Evolutionary conservation across 2,113 vertebrate genomes (phyloP).

Genomic region (Tragelaphus imberbis): DNA sequence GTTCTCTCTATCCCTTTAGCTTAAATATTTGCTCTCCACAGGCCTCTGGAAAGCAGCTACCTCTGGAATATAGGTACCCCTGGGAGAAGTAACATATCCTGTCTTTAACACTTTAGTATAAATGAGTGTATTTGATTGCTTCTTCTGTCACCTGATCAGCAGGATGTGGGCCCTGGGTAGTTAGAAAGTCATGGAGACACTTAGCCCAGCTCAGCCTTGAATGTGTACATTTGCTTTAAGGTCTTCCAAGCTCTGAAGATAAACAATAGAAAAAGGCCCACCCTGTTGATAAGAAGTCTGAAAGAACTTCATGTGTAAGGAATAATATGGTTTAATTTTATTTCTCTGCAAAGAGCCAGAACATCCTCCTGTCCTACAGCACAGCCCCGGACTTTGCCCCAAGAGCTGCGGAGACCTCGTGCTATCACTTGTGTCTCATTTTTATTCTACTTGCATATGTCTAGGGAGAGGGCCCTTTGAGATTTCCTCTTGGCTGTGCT

Average conservation of each 20-base stretch:
- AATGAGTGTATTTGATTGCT: background rate
- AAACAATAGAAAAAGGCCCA: background rate
- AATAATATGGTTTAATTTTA: background rate
- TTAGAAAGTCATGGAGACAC: background rate
- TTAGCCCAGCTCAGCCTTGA: background rate
- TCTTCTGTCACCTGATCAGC: background rate
- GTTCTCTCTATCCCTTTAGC: background rate
- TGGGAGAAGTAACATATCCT: background rate
- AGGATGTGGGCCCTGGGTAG: background rate
- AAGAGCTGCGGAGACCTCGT: background rate
- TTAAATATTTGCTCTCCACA: background rate
- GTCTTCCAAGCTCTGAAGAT: background rate
- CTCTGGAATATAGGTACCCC: background rate
- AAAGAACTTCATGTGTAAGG: background rate
- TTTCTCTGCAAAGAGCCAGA: background rate
- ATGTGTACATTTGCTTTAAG: background rate
- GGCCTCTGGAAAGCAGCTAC: background rate
- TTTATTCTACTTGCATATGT: background rate
- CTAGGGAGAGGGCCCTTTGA: conserved; percentile 31
- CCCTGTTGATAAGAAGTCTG: background rate
- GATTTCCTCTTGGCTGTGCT: conserved; percentile 36
- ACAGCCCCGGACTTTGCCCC: background rate
- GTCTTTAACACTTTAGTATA: background rate
- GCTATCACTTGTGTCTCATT: background rate
- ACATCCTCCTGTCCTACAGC: background rate